Evolutionary conservation across 2,797 vertebrate genomes (phyloP), one percentile per base, ranked within the genome.

Genomic region (Malurus leucopterus): DNA sequence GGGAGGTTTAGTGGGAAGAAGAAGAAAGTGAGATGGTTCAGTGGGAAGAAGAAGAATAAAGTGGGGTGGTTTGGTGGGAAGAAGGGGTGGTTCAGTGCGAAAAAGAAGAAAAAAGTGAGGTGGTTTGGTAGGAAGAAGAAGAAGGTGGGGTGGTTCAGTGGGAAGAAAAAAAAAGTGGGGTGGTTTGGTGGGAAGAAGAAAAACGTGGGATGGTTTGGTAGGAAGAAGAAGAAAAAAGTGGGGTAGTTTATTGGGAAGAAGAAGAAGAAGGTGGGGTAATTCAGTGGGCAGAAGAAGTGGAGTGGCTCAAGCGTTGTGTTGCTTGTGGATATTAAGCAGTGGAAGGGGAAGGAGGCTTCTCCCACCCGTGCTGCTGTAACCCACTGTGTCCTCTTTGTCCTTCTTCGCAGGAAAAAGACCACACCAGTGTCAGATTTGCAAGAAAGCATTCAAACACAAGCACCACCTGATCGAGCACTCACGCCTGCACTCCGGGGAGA

Each of bases 381-480:
- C 70, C 55, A 7, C 3, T 36, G 44, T 96, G 61, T 90, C 54
- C 22, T 96, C 89, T 96, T 96, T 96, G 88, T 98, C 96, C 96
- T 96, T 96, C 94, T 96, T 94, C 3, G 5, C 97, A 99, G 99
- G 99, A 96, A 99, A 99, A 97, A 98, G 99, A 97, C 99, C 99
- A 54, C 99, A 99, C 96, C 99, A 99, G 97, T 99, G 99, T 97
- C 99, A 99, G 97, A 99, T 99, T 97, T 99, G 99, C 98, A 99
- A 99, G 98, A 99, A 99, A 95, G 99, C 99, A 32, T 99, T 99
- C 92, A 99, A 99, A 98, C 99, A 99, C 98, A 99, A 99, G 96
- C 99, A 99, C 93, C 99, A 99, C 97, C 98, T 99, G 96, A 99
- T 99, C n/a, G 99, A 99, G 96, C 99, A 99, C 97, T 99, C 98